Percentiles rank a stretch among this genome's conserved stretches.
Evolutionary conservation across 2,888 invertebrate species (phyloP).

Genomic region (Toxonevra muliebris): DNA sequence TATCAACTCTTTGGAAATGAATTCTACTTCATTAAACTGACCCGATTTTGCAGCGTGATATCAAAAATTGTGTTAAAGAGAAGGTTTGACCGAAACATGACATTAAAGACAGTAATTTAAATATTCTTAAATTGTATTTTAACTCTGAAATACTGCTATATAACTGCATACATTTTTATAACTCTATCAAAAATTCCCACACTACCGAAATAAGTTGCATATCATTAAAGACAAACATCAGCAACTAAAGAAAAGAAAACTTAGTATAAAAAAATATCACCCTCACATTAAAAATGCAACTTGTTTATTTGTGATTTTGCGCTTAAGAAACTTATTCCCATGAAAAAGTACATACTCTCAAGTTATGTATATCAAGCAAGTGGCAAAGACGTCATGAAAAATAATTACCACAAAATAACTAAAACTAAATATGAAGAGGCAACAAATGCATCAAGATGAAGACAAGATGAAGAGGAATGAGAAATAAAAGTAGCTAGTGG

Average conservation of each 20-base stretch:
- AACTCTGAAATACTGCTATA: not conserved
- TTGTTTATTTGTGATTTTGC: slow-evolving; percentile 19
- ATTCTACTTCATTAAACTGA: too few relatives aligned
- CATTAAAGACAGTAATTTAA: not conserved
- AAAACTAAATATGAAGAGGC: not conserved
- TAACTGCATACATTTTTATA: not conserved
- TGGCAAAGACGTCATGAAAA: slow-evolving; percentile 11
- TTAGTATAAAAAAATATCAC: slow-evolving; percentile 15
- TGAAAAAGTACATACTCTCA: slow-evolving; percentile 21
- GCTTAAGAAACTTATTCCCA: slow-evolving; percentile 23
- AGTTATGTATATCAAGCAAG: not conserved
- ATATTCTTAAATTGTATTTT: not conserved
- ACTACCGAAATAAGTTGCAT: not conserved
- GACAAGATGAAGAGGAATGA: not conserved
- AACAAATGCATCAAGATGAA: not conserved
- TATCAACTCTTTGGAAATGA: too few relatives aligned
- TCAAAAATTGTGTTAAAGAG: not conserved
- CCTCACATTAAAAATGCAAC: slow-evolving; percentile 5
- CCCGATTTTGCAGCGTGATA: too few relatives aligned
- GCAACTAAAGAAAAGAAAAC: slow-evolving; percentile 3
- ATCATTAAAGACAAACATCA: not conserved
- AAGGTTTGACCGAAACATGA: not conserved
- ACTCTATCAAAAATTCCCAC: too few relatives aligned
- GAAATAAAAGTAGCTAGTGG: not conserved
- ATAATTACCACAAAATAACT: not conserved